Base-by-base conservation (phyloP, 2,888 invertebrate genomes). In the Megaustenia siamemsis region DNA sequence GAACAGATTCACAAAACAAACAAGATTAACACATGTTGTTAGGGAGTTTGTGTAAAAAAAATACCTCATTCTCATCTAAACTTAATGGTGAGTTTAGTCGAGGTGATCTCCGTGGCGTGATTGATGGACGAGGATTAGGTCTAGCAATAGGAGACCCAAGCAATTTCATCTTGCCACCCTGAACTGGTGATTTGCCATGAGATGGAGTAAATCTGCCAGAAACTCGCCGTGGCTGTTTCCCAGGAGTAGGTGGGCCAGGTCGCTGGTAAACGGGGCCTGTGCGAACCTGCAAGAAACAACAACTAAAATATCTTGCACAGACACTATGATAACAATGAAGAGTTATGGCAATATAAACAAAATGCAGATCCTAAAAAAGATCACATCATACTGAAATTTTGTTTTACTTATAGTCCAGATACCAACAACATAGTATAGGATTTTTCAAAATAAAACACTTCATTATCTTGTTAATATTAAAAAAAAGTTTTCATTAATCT, bases 211-310 rank as follows among this genome's bases (percentile, higher is more conserved):
- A 81, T 53, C 78, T 40, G 28, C 85, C 85, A 24, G 82, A 82
- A 45, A 82, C 40, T 73, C 81, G 66, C 49, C 79, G 21, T 87
- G 87, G 88, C n/a, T 82, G 84, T 53, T 90, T 90, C 15, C 86
- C 89, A 5, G 91, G 91, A 3, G 91, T 91, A 24, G 90, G 90
- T 6, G 91, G 90, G 3, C 91, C 91, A 24, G 90, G 90, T 53
- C 90, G 90, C 68, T 90, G 90, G 73, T 91, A 90, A 3, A 56
- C 68, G 40, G 85, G 81, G n/a, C 45, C 85, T 49, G 77, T 69
- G 32, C 83, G 83, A 43, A 78, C 24, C 83, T 83, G 71, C n/a
- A 73, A 49, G n/a, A 40, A 43, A 15, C 45, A 24, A 71, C 69
- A 40, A 40, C 43, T n/a, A 45, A 71, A 43, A 69, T 69, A 35